Percentiles rank a stretch among this genome's conserved stretches.
These are phyloP conservation scores for Trachemys scripta DNA, from an alignment of 2,113 vertebrate species.

Conservation along the genomic window DNA sequence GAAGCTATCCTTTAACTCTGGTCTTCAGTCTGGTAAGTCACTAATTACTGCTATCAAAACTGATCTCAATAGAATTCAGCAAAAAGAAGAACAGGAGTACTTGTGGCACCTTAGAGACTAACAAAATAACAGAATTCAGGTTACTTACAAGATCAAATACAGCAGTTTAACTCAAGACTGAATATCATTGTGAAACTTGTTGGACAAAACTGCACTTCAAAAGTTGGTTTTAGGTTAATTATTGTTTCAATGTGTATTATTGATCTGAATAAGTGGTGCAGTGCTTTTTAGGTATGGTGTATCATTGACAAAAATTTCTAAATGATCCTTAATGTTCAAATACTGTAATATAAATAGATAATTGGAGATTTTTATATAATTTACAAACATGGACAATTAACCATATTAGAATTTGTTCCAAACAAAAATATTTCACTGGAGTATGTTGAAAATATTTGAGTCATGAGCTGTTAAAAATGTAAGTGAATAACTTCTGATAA, in stretches of 20 bases:
- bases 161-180: constrained; percentile 31
- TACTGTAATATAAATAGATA: background rate
- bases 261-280: background rate
- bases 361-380: background rate
- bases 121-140: constrained; percentile 12
- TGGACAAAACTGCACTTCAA: background rate
- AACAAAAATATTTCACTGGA: constrained; percentile 10
- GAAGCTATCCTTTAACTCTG: background rate
- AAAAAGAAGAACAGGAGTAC: too few relatives aligned
- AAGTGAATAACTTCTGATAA: background rate
- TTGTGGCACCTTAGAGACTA: too few relatives aligned
- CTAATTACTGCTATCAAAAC: constrained; percentile 14
- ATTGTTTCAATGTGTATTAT: background rate
- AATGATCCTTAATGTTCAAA: background rate
- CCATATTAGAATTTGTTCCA: background rate
- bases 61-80: background rate
- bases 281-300: background rate
- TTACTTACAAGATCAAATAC: constrained; percentile 31
- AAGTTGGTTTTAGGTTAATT: background rate
- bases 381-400: background rate
- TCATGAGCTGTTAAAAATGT: background rate
- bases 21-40: background rate
- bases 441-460: background rate
- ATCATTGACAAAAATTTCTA: background rate
- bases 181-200: background rate